These are phyloP conservation scores for Papilio polytes DNA, from an alignment of 1,140 invertebrate genomes.

Conservation along the genomic window DNA sequence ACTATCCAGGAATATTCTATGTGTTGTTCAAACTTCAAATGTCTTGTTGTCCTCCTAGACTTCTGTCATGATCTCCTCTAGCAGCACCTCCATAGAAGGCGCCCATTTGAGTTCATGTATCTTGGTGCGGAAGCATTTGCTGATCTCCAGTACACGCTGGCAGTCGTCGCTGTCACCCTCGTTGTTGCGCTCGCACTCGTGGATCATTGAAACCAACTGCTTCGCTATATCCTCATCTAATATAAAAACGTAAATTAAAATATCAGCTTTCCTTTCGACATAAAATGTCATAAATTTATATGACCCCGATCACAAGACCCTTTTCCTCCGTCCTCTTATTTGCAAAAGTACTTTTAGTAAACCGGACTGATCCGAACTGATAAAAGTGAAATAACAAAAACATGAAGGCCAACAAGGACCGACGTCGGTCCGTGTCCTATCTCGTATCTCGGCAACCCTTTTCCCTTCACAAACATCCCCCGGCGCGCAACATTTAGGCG, in stretches of 20 bases:
- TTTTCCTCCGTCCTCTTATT: not conserved
- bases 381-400: conserved; percentile 18
- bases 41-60: conserved; percentile 29
- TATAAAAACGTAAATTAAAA: not conserved
- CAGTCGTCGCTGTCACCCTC: conserved; percentile 53
- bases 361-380: not conserved
- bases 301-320: not conserved
- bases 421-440: conserved; percentile 29
- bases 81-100: conserved; percentile 61
- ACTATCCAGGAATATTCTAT: not conserved
- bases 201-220: conserved; percentile 63
- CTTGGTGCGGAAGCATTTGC: conserved; percentile 69
- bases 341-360: not conserved
- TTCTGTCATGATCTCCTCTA: conserved; percentile 64
- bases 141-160: conserved; percentile 54
- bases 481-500: not conserved
- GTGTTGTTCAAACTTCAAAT: too few relatives aligned
- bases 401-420: not conserved
- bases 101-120: conserved; percentile 73
- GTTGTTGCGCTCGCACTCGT: conserved; percentile 58
- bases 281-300: not conserved
- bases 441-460: conserved; percentile 17
- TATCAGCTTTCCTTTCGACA: not conserved
- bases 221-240: conserved; percentile 53
- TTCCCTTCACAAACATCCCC: conserved; percentile 3